Conservation (phyloP, 1,140 invertebrate genomes). For the Rhagoletis zephyria region DNA sequence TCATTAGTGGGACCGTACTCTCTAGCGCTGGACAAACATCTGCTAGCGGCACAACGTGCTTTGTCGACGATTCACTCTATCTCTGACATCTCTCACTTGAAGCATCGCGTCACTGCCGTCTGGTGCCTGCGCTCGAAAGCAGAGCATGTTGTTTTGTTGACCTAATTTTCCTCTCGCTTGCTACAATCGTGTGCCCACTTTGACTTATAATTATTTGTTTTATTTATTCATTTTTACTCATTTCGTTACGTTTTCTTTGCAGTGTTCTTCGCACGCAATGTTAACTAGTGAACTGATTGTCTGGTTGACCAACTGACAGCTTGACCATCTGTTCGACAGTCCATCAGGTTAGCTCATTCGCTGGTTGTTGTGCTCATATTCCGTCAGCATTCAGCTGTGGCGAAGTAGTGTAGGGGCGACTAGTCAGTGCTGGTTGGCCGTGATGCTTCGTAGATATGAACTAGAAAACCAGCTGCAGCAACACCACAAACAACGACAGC, state of each 20-base stretch:
- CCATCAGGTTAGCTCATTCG: neutral
- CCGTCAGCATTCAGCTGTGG: constrained; percentile 37
- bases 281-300: neutral
- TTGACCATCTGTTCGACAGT: neutral
- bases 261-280: constrained; percentile 32
- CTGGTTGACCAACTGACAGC: neutral
- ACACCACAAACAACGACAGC: constrained; percentile 4
- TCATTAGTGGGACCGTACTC: neutral
- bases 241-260: constrained; percentile 48
- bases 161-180: constrained; percentile 57
- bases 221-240: constrained; percentile 55
- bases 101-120: neutral
- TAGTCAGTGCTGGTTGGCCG: constrained; percentile 35
- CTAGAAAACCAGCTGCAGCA: constrained; percentile 50
- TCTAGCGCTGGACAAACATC: neutral
- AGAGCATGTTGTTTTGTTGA: constrained; percentile 56
- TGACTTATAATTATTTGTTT: constrained; percentile 37
- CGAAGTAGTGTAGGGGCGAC: constrained; percentile 32
- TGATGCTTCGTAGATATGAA: constrained; percentile 48
- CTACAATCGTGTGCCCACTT: constrained; percentile 49
- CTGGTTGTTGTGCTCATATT: constrained; percentile 21
- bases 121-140: constrained; percentile 46
- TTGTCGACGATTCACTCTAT: neutral
- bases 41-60: constrained; percentile 20
- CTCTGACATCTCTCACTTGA: neutral